Base-by-base conservation (phyloP, 2,888 invertebrate species). In the Sinodicranocentrus sp. region DNA sequence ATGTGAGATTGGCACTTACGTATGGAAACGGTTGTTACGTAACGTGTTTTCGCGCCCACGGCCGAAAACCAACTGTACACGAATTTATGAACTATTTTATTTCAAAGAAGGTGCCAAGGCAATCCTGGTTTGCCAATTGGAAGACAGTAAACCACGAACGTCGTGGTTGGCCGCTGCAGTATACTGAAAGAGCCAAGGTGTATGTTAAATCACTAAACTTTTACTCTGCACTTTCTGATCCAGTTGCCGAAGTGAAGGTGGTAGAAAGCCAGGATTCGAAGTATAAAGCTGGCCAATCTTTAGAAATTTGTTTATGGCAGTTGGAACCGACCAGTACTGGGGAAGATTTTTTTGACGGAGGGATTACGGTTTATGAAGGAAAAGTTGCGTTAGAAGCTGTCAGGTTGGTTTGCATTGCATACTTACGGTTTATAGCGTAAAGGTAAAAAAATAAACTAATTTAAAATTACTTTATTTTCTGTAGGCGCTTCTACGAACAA, bases 91-190 rank as follows among this genome's bases (percentile, higher is more conserved):
- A 65, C 13, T 65, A 52, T 28, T 48, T 48, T n/a, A 5, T 65
- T 1, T 52, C 63, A 0, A 52, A 75, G 28, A 25, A 0, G 0
- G 23, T 75, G 1, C 52, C 75, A 28, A 2, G 63, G 2, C 5
- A 15, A 2, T 23, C 15, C 6, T 75, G 75, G 75, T 23, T 19
- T 8, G 75, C 52, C 1, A 3, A 6, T 0, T 65, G 48, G 75
- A 52, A 23, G 10, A 5, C 21, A 15, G 65, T 75, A 0, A 54
- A 75, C 23, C 13, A 10, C 3, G 65, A 75, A 3, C 15, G 75
- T 5, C 8, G 75, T 2, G 75, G 75, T 21, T 75, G 75, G 75
- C 75, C 75, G 0, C 15, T 75, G 43, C 63, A 75, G 21, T 59
- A 75, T 23, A 13, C 21, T 0, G 6, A 3, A 5, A 75, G 33